These are phyloP conservation scores for Zaprionus camerounensis DNA, from an alignment of 1,140 invertebrate genomes.

Conservation along the genomic window DNA sequence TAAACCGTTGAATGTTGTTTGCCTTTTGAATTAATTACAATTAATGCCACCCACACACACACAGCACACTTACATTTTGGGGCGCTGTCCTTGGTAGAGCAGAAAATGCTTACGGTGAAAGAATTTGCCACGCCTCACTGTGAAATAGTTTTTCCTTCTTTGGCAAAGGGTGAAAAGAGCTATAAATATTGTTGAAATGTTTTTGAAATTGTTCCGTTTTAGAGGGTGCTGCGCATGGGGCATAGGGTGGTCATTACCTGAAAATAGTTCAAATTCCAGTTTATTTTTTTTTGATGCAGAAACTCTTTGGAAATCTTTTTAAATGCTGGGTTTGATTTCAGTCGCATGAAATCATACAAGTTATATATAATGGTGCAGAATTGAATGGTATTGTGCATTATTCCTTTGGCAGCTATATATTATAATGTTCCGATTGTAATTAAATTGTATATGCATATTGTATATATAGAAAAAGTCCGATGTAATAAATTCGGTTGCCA, in stretches of 20 bases:
- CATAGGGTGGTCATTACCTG: not conserved
- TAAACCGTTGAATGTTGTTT: conserved; percentile 26
- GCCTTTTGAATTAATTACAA: conserved; percentile 40
- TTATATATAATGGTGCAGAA: no score
- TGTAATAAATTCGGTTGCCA: no score
- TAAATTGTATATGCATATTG: no score
- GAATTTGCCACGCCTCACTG: not conserved
- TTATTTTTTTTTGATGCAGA: not conserved
- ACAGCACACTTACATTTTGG: not conserved
- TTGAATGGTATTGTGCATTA: no score
- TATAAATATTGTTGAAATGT: conserved; percentile 2
- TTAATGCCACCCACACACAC: conserved; percentile 19
- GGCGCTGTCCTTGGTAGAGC: not conserved
- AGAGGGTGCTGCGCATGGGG: not conserved
- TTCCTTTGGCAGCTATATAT: no score
- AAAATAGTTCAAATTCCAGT: no score
- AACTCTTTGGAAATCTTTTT: not conserved
- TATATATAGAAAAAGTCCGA: no score
- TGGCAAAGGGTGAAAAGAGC: not conserved
- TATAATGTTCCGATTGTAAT: no score
- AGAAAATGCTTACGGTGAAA: not conserved
- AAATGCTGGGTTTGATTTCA: no score
- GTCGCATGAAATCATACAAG: no score
- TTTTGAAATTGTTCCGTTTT: not conserved
- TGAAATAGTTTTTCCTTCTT: not conserved